Percentiles rank a stretch among this genome's conserved stretches.
phyloP scores from a whole-genome alignment of 2,113 vertebrate genomes.

The Serinus canaria region DNA sequence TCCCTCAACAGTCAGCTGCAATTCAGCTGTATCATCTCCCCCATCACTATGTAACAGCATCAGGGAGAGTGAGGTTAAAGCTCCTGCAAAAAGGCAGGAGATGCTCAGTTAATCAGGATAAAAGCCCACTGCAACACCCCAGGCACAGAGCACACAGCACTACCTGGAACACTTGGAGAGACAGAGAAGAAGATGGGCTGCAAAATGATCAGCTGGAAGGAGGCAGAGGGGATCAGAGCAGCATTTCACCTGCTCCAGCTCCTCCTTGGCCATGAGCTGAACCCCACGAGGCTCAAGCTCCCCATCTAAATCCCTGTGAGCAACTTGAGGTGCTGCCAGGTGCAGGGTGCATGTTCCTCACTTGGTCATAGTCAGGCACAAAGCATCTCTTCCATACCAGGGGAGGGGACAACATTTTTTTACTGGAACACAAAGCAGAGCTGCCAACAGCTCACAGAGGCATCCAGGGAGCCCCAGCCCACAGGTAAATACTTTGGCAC shows the following conservation, averaged over 20 bases:
- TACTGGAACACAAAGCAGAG: neutral
- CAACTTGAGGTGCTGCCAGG: neutral
- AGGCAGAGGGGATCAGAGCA: neutral
- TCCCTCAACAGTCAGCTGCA: neutral
- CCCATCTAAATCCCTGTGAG: neutral
- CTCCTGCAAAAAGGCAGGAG: neutral
- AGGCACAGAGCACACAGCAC: neutral
- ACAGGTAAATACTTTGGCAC: neutral
- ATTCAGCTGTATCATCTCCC: neutral
- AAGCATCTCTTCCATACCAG: neutral
- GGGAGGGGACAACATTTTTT: fast-evolving
- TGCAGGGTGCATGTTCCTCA: neutral
- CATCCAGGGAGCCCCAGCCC: neutral
- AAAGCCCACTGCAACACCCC: neutral
- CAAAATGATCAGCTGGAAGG: neutral
- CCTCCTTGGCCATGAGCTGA: fast-evolving
- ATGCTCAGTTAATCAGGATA: neutral
- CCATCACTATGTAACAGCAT: fast-evolving
- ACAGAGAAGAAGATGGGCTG: neutral
- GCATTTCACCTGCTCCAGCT: neutral
- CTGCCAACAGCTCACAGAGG: neutral
- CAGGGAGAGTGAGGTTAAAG: neutral
- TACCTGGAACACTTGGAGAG: neutral
- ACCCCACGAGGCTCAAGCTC: neutral
- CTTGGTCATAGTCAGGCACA: neutral